Conservation (phyloP, 1,140 invertebrate species). For the Pogonomyrmex barbatus region DNA sequence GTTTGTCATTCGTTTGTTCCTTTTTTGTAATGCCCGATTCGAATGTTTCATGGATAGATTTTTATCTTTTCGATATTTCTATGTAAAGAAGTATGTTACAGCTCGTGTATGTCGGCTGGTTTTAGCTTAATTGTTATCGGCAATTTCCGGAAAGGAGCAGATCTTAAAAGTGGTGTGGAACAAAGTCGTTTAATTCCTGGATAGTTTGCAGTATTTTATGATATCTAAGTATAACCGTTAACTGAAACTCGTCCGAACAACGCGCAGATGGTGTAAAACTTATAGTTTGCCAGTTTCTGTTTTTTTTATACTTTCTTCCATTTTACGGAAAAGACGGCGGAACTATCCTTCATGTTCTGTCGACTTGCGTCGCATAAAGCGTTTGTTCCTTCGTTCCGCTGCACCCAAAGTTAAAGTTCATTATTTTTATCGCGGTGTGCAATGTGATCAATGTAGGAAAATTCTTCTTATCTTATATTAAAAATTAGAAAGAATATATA, state of each 20-base stretch:
- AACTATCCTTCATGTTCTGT: constrained; percentile 42
- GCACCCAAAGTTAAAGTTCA: constrained; percentile 27
- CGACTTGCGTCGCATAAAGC: constrained; percentile 21
- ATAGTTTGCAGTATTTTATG: constrained; percentile 44
- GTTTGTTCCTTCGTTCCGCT: constrained; percentile 1
- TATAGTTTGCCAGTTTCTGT: constrained; percentile 17
- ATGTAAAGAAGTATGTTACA: background rate
- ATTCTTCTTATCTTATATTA: too few relatives aligned
- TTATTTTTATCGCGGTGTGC: constrained; percentile 18
- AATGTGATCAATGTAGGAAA: background rate
- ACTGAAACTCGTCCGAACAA: constrained; percentile 45
- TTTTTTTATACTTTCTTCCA: constrained; percentile 17
- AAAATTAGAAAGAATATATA: background rate
- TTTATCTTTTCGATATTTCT: constrained; percentile 33
- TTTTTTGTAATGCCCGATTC: too few relatives aligned
- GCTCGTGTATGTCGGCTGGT: background rate
- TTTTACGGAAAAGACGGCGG: constrained; percentile 21
- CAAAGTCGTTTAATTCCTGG: constrained; percentile 38
- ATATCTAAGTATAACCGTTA: constrained; percentile 55
- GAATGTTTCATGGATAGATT: background rate
- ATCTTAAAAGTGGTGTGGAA: constrained; percentile 8
- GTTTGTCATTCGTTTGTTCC: background rate
- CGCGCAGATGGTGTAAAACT: constrained; percentile 51
- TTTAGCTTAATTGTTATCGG: constrained; percentile 38
- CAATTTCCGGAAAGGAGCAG: background rate